Evolutionary conservation across 2,113 vertebrate species (phyloP).

Genomic region (Gobiocypris rarus): DNA sequence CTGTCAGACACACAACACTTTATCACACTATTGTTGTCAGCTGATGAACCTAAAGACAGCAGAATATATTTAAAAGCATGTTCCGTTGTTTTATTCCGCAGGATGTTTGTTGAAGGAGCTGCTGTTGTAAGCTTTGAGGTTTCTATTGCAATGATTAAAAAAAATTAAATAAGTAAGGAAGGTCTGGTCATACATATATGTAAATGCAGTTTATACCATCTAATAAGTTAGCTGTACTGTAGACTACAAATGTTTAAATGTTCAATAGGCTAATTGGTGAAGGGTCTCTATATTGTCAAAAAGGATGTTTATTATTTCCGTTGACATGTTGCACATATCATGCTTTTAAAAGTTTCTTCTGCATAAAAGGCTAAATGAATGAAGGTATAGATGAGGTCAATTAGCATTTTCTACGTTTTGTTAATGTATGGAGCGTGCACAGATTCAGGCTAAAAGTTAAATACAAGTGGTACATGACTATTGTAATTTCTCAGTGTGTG

Average conservation of each 20-base stretch:
- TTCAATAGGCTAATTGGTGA: too few relatives aligned
- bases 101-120: neutral
- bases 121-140: neutral
- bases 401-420: too few relatives aligned
- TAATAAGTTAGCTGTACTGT: neutral
- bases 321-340: too few relatives aligned
- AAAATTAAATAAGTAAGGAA: neutral
- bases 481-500: neutral
- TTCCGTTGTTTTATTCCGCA: too few relatives aligned
- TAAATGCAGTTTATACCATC: neutral
- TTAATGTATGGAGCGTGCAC: neutral
- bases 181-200: neutral
- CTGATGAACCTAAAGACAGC: conserved; percentile 25
- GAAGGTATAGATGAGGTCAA: too few relatives aligned
- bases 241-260: too few relatives aligned
- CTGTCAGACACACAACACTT: conserved; percentile 45
- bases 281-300: too few relatives aligned
- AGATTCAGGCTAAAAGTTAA: neutral
- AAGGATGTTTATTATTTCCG: too few relatives aligned
- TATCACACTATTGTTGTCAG: conserved; percentile 11
- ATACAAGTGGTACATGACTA: neutral
- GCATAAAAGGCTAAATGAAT: too few relatives aligned
- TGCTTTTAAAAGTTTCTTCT: too few relatives aligned
- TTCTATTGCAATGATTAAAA: neutral
- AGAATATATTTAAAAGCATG: conserved; percentile 10